Evolutionary conservation across 2,113 vertebrate genomes (phyloP), one percentile per base, ranked within the genome.

Genomic region (Rallus limicola): DNA sequence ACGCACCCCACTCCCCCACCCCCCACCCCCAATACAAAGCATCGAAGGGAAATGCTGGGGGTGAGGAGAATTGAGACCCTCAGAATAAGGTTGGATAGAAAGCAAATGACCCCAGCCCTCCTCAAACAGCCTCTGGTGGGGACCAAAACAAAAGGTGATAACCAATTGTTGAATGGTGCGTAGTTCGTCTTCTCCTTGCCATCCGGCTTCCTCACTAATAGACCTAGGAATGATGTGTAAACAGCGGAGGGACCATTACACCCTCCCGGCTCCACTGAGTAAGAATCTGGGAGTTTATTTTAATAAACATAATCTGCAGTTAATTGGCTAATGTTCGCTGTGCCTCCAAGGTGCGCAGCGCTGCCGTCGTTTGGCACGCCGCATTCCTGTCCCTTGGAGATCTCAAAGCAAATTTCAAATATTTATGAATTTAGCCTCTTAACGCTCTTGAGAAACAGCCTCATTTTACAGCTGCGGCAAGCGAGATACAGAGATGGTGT

Each of bases 371-470:
- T 93, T 93, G 77, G 74, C 81, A 64, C 0, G 0, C 31, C 0
- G 14, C 28, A 13, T 48, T 84, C 71, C 68, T 50, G 58, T 70
- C 63, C 71, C 84, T 92, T 12, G 1, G 82, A 84, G 88, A 82
- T 75, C 78, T 89, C 80, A 63, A 79, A 40, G 63, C 76, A 69
- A 89, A 92, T 91, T 92, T 85, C 84, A 91, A 95, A 63, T 93
- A 87, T 93, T 93, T 95, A 77, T 91, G 56, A 94, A 93, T 96
- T 91, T 95, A 80, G 67, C 34, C 70, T 65, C 77, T 78, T 71
- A 90, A 68, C 1, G 3, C 67, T 88, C 83, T 86, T 70, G 67
- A 86, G 92, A 92, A 94, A 70, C 69, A 84, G 53, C 64, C 60
- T 67, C 9, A 34, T 83, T 91, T 94, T 79, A 76, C 77, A 68